These are phyloP conservation scores for Sebastiscus tertius DNA, from an alignment of 2,797 vertebrate species.

Conservation along the genomic window DNA sequence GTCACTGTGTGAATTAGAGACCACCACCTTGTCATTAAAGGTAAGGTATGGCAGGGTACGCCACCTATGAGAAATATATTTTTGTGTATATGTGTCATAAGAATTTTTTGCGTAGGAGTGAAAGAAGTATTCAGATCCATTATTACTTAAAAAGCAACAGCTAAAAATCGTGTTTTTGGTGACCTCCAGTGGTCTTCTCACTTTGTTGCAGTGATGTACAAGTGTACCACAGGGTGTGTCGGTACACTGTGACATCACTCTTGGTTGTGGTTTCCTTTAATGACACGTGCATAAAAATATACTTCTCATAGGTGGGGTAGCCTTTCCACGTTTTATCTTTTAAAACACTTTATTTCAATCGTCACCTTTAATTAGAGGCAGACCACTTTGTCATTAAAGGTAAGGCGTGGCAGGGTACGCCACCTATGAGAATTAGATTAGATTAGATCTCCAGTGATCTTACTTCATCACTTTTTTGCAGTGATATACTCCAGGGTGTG, in stretches of 20 bases:
- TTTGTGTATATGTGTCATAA: neutral
- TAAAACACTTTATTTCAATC: no score
- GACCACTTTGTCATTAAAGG: neutral
- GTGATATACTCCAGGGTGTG: neutral
- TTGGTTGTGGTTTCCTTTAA: neutral
- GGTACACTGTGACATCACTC: neutral
- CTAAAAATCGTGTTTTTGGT: neutral
- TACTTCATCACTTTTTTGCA: neutral
- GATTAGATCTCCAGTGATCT: neutral
- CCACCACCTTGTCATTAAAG: neutral
- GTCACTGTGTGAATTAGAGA: neutral
- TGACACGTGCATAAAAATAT: neutral
- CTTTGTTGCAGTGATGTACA: neutral
- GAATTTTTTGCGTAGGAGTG: no score
- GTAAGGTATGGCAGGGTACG: neutral
- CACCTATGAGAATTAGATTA: neutral
- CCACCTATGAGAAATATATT: neutral
- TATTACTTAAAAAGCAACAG: no score
- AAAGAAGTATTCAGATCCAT: fast-evolving
- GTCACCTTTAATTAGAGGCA: no score
- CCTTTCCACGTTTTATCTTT: no score
- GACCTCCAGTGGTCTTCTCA: neutral
- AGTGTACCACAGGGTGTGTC: neutral
- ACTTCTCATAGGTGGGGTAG: neutral
- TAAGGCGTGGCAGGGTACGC: neutral